phyloP scores from a whole-genome alignment of 2,113 vertebrate genomes.

The Psilopogon haemacephalus region DNA sequence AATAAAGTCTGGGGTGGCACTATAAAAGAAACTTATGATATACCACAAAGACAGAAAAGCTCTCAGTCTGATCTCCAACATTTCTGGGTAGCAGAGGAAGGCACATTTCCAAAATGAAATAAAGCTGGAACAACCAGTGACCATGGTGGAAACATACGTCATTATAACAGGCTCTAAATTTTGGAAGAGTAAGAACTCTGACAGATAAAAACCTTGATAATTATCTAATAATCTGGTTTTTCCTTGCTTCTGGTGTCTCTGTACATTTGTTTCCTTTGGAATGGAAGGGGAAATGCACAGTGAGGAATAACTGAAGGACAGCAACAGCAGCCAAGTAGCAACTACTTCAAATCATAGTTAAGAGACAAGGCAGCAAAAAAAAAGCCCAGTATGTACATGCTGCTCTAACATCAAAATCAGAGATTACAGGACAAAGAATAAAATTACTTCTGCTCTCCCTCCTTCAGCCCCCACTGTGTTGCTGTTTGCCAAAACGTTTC shows the following conservation, averaged over 20 bases:
- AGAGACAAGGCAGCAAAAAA: not conserved
- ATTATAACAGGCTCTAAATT: not conserved
- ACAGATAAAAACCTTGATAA: not conserved
- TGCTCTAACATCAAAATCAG: not conserved
- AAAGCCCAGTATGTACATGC: not conserved
- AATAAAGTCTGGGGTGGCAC: not conserved
- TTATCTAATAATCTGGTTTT: not conserved
- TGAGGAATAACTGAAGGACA: not conserved
- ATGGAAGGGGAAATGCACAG: not conserved
- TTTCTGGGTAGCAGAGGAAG: not conserved
- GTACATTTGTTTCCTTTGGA: not conserved
- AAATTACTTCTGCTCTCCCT: not conserved
- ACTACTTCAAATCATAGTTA: not conserved
- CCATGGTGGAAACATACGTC: not conserved
- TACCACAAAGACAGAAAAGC: not conserved
- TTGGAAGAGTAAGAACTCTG: not conserved
- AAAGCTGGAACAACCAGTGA: not conserved
- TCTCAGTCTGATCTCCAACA: not conserved
- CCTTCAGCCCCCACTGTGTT: not conserved
- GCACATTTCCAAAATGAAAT: not conserved
- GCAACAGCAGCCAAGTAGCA: not conserved
- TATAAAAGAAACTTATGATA: not conserved
- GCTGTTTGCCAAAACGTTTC: not conserved
- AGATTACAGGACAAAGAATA: not conserved
- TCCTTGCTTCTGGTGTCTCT: not conserved